A percentile compares a stretch with the other conserved stretches of the same genome.
phyloP scores from a whole-genome alignment of 2,888 invertebrate species.

The Conistra vaccinii region DNA sequence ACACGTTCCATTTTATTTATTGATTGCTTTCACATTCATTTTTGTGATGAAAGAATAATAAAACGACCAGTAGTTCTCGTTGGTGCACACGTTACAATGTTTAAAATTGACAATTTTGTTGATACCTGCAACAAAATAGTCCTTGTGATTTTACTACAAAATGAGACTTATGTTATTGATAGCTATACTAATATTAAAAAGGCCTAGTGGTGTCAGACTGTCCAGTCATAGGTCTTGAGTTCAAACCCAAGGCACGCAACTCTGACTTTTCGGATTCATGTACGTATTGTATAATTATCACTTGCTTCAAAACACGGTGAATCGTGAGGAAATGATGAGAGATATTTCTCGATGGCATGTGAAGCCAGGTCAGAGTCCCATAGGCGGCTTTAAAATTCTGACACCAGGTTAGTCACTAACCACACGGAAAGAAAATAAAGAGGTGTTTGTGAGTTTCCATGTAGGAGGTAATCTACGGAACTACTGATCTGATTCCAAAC shows the following conservation, averaged over 20 bases:
- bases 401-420: too few species aligned
- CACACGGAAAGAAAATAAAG: neutral
- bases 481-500: neutral
- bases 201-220: too few species aligned
- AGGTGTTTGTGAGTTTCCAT: neutral
- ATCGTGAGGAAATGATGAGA: too few species aligned
- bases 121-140: too few species aligned
- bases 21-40: neutral
- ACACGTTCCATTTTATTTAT: slow-evolving; percentile 22
- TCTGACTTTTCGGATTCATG: too few species aligned
- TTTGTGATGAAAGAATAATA: slow-evolving; percentile 11
- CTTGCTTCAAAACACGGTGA: too few species aligned
- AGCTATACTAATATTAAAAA: neutral
- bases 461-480: neutral
- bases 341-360: too few species aligned
- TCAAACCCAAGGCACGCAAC: too few species aligned
- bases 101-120: too few species aligned
- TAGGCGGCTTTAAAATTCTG: neutral
- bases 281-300: too few species aligned
- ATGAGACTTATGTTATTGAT: neutral
- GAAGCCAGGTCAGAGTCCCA: too few species aligned
- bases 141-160: neutral
- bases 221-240: too few species aligned
- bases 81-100: neutral
- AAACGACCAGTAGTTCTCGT: neutral